A percentile compares a stretch with the other conserved stretches of the same genome.
These are phyloP conservation scores for Copidosoma aretas DNA, from an alignment of 2,888 invertebrate genomes.

Conservation along the genomic window DNA sequence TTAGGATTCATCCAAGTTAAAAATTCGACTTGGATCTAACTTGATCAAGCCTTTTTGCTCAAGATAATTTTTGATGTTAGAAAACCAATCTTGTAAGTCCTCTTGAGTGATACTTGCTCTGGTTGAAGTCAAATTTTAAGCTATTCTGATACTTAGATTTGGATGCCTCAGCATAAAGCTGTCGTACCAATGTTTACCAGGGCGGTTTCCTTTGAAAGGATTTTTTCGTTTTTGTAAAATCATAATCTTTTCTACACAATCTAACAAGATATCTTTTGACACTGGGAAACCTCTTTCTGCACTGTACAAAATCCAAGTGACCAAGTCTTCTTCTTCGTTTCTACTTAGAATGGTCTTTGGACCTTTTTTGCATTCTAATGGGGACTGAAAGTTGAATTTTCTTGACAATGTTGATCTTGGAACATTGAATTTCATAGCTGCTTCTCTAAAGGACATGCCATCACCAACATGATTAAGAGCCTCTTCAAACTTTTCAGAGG, in stretches of 20 bases:
- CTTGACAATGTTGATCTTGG: background rate
- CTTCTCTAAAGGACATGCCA: background rate
- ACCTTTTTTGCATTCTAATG: slow-evolving; percentile 2
- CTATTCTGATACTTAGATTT: slow-evolving; percentile 38
- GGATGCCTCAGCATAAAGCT: slow-evolving; percentile 49
- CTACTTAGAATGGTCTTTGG: background rate
- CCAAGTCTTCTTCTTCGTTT: background rate
- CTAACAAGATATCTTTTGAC: slow-evolving; percentile 31
- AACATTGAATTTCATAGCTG: background rate
- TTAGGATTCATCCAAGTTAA: too few species aligned
- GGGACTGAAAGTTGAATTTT: background rate
- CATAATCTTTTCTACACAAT: background rate
- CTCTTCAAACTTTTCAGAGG: background rate
- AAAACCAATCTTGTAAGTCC: slow-evolving; percentile 51
- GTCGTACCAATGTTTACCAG: slow-evolving; percentile 47
- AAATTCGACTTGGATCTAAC: too few species aligned
- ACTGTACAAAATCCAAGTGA: background rate
- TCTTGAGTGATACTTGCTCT: slow-evolving; percentile 49
- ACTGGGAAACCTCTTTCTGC: background rate
- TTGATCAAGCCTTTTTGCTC: too few species aligned
- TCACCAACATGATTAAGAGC: background rate
- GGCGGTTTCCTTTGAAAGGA: slow-evolving; percentile 34
- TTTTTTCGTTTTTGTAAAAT: slow-evolving; percentile 41
- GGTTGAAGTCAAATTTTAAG: slow-evolving; percentile 49
- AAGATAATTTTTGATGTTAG: slow-evolving; percentile 40